These are phyloP conservation scores for Mormoops blainvillei DNA, from an alignment of 2,113 vertebrate species.

Conservation along the genomic window DNA sequence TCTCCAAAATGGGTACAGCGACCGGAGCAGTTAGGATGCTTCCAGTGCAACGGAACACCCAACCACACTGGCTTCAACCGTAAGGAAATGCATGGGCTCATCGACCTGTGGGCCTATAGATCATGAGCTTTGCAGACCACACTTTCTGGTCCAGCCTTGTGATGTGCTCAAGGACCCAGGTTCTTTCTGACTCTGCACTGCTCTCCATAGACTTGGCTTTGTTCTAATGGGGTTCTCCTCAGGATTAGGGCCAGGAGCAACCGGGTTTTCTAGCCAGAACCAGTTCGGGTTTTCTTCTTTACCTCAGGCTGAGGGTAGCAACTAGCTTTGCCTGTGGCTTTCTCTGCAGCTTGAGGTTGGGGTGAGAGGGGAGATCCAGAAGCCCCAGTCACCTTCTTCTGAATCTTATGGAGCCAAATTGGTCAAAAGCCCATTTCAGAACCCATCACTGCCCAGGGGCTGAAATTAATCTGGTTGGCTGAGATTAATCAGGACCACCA, in stretches of 20 bases:
- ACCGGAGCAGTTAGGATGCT: background rate
- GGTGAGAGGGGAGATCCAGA: background rate
- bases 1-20: background rate
- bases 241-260: background rate
- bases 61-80: background rate
- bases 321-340: background rate
- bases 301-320: background rate
- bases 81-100: accelerated
- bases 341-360: background rate
- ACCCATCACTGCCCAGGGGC: background rate
- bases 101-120: accelerated
- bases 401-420: background rate
- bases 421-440: background rate
- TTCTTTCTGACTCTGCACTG: background rate
- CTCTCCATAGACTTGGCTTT: background rate
- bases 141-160: no score
- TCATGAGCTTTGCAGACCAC: accelerated
- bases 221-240: background rate
- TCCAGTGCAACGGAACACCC: background rate
- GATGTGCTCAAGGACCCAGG: background rate
- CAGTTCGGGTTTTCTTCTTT: background rate
- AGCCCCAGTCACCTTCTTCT: background rate
- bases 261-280: background rate
- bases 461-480: background rate
- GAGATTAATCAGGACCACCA: background rate